A percentile compares a stretch with the other conserved stretches of the same genome.
phyloP scores from a whole-genome alignment of 2,888 invertebrate genomes.

The Empis stercorea region DNA sequence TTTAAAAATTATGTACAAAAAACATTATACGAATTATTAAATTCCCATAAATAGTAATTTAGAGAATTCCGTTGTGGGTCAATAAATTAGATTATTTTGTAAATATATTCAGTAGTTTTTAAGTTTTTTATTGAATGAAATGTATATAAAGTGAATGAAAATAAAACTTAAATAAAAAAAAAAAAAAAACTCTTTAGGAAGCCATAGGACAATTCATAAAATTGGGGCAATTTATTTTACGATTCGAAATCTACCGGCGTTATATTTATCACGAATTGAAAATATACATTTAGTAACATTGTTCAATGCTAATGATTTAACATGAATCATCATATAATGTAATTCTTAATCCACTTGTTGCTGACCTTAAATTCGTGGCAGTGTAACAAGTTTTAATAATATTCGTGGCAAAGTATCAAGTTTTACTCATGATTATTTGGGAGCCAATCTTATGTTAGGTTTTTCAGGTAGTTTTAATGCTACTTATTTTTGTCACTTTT shows the following conservation, averaged over 20 bases:
- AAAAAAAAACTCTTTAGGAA: no score
- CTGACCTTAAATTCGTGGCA: slow-evolving; percentile 7
- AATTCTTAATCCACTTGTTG: slow-evolving; percentile 5
- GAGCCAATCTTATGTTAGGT: slow-evolving; percentile 6
- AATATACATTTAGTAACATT: slow-evolving; percentile 8
- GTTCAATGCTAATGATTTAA: slow-evolving; percentile 9
- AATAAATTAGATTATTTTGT: no score
- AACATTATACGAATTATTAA: no score
- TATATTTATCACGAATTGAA: slow-evolving; percentile 7
- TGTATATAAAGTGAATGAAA: no score
- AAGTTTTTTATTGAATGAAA: no score
- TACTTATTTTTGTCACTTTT: slow-evolving; percentile 7
- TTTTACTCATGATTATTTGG: slow-evolving; percentile 10
- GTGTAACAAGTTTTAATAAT: background rate
- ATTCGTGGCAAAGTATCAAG: slow-evolving; percentile 5
- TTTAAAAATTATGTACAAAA: no score
- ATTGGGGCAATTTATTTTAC: slow-evolving; percentile 11
- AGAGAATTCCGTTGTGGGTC: no score
- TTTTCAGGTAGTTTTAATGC: slow-evolving; percentile 6
- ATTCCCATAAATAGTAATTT: no score
- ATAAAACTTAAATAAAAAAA: no score
- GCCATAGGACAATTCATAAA: slow-evolving; percentile 11
- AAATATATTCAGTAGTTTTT: no score
- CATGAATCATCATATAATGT: slow-evolving; percentile 2
- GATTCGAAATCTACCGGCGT: slow-evolving; percentile 7